phyloP scores from a whole-genome alignment of 2,113 vertebrate genomes.

The Gallinago undulata region DNA sequence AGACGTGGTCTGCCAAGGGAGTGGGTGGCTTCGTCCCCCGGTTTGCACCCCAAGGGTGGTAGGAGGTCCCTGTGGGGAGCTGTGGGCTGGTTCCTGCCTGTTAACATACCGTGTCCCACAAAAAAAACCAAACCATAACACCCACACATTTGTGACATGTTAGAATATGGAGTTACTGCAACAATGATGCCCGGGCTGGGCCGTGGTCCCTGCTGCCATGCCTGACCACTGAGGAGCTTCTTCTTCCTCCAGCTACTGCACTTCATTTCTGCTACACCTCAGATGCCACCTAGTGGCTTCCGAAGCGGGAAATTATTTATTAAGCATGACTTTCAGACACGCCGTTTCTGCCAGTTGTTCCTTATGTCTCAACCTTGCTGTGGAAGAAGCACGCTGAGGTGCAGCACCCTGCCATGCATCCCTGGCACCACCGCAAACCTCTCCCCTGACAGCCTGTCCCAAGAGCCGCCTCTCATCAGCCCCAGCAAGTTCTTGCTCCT shows the following conservation, averaged over 20 bases:
- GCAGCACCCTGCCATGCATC: rapidly evolving
- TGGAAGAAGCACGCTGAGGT: neutral
- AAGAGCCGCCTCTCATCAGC: rapidly evolving
- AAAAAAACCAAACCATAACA: rapidly evolving
- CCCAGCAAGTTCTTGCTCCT: neutral
- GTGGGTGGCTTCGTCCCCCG: rapidly evolving
- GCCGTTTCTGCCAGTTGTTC: rapidly evolving
- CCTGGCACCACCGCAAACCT: rapidly evolving
- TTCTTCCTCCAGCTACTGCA: rapidly evolving
- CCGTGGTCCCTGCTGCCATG: rapidly evolving
- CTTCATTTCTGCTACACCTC: constrained; percentile 31
- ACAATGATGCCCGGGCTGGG: rapidly evolving
- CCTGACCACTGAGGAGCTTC: neutral
- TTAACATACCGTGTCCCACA: neutral
- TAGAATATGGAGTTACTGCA: rapidly evolving
- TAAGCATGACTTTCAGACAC: neutral
- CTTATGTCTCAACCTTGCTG: rapidly evolving
- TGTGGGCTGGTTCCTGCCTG: rapidly evolving
- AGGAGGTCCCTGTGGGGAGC: neutral
- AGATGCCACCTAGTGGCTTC: constrained; percentile 74
- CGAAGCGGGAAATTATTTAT: constrained; percentile 15
- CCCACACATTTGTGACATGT: neutral
- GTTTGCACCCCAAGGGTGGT: neutral
- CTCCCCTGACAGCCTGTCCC: rapidly evolving
- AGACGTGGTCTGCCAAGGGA: neutral